A percentile compares a stretch with the other conserved stretches of the same genome.
Evolutionary conservation across 2,113 vertebrate species (phyloP).

Genomic region (Corydoras maculifer): DNA sequence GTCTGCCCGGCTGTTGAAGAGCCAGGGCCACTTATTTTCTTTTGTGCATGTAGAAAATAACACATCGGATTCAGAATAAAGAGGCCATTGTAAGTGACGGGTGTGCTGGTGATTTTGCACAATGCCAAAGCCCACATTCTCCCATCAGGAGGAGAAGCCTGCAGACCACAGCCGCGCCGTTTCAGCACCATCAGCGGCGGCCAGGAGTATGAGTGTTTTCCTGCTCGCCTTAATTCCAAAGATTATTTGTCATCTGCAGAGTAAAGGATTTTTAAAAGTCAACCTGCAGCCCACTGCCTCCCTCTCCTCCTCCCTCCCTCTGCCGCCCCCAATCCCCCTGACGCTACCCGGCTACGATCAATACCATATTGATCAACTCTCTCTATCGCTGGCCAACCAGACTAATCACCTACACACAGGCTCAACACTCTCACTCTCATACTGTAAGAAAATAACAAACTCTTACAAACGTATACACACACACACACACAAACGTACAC

Average conservation of each 20-base stretch:
- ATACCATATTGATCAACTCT: constrained; percentile 78
- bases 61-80: constrained; percentile 19
- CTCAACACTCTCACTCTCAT: constrained; percentile 57
- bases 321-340: constrained; percentile 63
- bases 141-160: background rate
- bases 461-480: constrained; percentile 14
- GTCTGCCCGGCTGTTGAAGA: constrained; percentile 1
- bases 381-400: constrained; percentile 79
- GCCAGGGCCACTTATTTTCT: constrained; percentile 6
- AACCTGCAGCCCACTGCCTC: constrained; percentile 63
- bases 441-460: constrained; percentile 40
- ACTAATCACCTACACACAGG: constrained; percentile 78
- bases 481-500: background rate
- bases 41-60: constrained; percentile 26
- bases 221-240: constrained; percentile 59
- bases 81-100: background rate
- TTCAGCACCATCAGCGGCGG: background rate
- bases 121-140: constrained; percentile 5
- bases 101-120: constrained; percentile 6
- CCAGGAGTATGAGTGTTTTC: constrained; percentile 47
- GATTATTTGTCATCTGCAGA: constrained; percentile 74
- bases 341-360: constrained; percentile 67
- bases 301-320: constrained; percentile 41
- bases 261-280: constrained; percentile 80
- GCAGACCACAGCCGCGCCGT: background rate